Conservation (phyloP, 1,140 invertebrate genomes). For the Panagrolaimus sp. region DNA sequence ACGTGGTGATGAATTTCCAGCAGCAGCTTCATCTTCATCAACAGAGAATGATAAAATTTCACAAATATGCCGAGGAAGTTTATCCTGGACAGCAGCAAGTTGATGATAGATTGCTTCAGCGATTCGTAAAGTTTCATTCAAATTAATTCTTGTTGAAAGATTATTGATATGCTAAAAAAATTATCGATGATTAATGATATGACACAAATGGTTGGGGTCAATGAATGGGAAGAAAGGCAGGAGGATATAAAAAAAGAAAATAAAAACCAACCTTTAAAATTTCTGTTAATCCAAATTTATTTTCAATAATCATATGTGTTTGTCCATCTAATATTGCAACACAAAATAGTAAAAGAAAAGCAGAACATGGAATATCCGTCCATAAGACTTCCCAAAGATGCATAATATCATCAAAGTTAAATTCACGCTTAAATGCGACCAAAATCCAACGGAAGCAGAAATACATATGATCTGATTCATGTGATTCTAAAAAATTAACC, state of each 20-base stretch:
- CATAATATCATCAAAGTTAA: constrained; percentile 63
- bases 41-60: constrained; percentile 42
- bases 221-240: constrained; percentile 27
- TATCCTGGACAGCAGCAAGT: constrained; percentile 54
- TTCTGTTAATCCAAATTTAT: constrained; percentile 86
- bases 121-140: constrained; percentile 71
- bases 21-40: constrained; percentile 27
- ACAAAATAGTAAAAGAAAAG: constrained; percentile 85
- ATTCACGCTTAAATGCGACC: constrained; percentile 67
- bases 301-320: constrained; percentile 76
- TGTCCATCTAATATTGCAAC: constrained; percentile 83
- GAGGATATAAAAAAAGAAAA: constrained; percentile 24
- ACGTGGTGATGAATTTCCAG: neutral
- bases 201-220: neutral
- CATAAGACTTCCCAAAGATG: constrained; percentile 63
- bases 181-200: constrained; percentile 16
- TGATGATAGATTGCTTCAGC: constrained; percentile 75
- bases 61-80: constrained; percentile 52
- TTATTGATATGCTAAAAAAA: constrained; percentile 81
- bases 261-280: constrained; percentile 74
- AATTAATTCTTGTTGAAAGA: constrained; percentile 73
- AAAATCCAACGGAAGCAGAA: constrained; percentile 86
- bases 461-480: constrained; percentile 94
- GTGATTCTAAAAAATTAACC: constrained; percentile 63
- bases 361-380: constrained; percentile 66